Percentiles rank a stretch among this genome's conserved stretches.
phyloP scores from a whole-genome alignment of 2,113 vertebrate species.

The Melanostigma gelatinosum region DNA sequence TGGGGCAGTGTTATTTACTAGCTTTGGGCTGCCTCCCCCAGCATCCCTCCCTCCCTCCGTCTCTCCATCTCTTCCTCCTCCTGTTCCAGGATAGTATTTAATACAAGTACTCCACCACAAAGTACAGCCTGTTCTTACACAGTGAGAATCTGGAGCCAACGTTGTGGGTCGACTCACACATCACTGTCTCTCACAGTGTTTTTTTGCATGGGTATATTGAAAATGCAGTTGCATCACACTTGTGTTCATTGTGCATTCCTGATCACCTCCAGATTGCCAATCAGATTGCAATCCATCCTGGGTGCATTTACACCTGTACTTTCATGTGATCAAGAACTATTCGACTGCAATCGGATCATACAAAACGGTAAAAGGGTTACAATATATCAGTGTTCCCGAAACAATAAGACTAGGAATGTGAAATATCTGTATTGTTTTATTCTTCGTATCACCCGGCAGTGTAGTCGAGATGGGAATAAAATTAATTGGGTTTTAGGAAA shows the following conservation, averaged over 20 bases:
- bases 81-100: constrained; percentile 53
- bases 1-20: constrained; percentile 59
- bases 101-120: constrained; percentile 44
- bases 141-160: constrained; percentile 29
- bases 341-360: too few species aligned
- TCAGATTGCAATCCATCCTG: too few species aligned
- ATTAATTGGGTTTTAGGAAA: constrained; percentile 15
- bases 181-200: too few species aligned
- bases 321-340: too few species aligned
- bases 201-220: too few species aligned
- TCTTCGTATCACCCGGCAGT: constrained; percentile 1
- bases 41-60: background rate
- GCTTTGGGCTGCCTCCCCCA: constrained; percentile 27
- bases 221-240: too few species aligned
- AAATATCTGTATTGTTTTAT: constrained; percentile 12
- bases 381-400: constrained; percentile 24
- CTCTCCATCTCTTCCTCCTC: constrained; percentile 34
- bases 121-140: constrained; percentile 63
- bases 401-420: background rate
- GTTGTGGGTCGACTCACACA: too few species aligned
- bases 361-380: background rate
- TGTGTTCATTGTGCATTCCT: too few species aligned
- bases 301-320: too few species aligned
- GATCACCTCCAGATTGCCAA: too few species aligned
- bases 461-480: constrained; percentile 3